Evolutionary conservation across 2,113 vertebrate species (phyloP).

Genomic region (Ailuropoda melanoleuca): DNA sequence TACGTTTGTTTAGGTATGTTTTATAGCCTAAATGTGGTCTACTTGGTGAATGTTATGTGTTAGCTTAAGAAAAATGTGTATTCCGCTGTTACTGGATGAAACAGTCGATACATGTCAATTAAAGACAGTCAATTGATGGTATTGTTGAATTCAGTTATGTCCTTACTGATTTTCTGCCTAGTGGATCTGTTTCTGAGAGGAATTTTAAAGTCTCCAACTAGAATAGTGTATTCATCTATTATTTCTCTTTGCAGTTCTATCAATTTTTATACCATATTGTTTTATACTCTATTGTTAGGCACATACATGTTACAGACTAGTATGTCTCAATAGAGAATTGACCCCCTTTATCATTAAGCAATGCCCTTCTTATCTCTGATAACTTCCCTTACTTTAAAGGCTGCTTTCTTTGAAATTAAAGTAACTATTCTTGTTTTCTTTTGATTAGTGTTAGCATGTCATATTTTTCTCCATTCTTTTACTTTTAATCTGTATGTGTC

Average conservation of each 20-base stretch:
- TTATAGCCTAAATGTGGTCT: background rate
- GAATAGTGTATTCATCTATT: background rate
- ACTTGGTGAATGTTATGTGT: background rate
- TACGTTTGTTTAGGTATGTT: background rate
- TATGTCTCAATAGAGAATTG: background rate
- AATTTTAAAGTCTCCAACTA: background rate
- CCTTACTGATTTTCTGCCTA: background rate
- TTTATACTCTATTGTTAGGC: background rate
- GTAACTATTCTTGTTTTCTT: background rate
- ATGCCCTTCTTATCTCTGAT: background rate
- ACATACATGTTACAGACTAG: background rate
- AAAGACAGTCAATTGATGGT: background rate
- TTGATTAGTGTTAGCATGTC: background rate
- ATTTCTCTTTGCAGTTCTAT: background rate
- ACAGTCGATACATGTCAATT: background rate
- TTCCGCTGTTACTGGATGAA: background rate
- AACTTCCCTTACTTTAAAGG: background rate
- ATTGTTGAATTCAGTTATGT: background rate
- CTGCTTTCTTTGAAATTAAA: background rate
- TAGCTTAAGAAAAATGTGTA: background rate
- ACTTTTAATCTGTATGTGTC: background rate
- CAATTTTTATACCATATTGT: background rate
- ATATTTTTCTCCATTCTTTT: constrained; percentile 19
- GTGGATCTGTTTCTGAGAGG: background rate
- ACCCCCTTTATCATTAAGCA: background rate